These are phyloP conservation scores for Cheilinus undulatus DNA, from an alignment of 2,113 vertebrate species.

Conservation along the genomic window DNA sequence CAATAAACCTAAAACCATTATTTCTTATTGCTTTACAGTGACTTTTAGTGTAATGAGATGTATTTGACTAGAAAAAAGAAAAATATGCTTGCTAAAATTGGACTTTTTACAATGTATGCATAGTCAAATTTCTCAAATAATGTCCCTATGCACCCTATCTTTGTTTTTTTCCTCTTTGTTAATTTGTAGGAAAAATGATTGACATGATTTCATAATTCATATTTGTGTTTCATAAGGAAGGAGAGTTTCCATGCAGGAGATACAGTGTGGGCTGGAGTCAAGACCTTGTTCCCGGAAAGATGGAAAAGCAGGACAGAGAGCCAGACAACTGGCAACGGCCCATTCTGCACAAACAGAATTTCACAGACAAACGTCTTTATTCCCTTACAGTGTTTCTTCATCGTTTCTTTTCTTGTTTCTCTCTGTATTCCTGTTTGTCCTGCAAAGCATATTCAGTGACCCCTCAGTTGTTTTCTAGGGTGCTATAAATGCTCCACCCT, in stretches of 20 bases:
- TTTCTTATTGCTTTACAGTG: too few species aligned
- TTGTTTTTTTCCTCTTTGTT: slow-evolving; percentile 2
- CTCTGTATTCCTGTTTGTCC: neutral
- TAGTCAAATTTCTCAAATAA: too few species aligned
- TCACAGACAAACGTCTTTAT: slow-evolving; percentile 4
- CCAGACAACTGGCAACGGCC: slow-evolving; percentile 22
- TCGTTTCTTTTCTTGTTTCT: neutral
- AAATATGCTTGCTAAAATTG: too few species aligned
- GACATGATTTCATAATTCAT: slow-evolving; percentile 45
- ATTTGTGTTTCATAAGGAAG: slow-evolving; percentile 32
- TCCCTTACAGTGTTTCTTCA: neutral
- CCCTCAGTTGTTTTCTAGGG: slow-evolving; percentile 31
- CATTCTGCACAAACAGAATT: slow-evolving; percentile 9
- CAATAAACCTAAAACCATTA: too few species aligned
- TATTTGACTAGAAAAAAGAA: too few species aligned
- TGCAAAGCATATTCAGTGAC: neutral
- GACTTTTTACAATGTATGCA: too few species aligned
- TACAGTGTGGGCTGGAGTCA: slow-evolving; percentile 44
- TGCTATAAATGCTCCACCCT: slow-evolving; percentile 41
- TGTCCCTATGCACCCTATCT: neutral
- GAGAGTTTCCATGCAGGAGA: slow-evolving; percentile 55
- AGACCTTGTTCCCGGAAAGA: slow-evolving; percentile 50
- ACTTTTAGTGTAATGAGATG: too few species aligned
- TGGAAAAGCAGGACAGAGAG: slow-evolving; percentile 48
- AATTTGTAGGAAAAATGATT: neutral